A percentile compares a stretch with the other conserved stretches of the same genome.
These are phyloP conservation scores for Halesus radiatus DNA, from an alignment of 1,140 invertebrate genomes.

Conservation along the genomic window DNA sequence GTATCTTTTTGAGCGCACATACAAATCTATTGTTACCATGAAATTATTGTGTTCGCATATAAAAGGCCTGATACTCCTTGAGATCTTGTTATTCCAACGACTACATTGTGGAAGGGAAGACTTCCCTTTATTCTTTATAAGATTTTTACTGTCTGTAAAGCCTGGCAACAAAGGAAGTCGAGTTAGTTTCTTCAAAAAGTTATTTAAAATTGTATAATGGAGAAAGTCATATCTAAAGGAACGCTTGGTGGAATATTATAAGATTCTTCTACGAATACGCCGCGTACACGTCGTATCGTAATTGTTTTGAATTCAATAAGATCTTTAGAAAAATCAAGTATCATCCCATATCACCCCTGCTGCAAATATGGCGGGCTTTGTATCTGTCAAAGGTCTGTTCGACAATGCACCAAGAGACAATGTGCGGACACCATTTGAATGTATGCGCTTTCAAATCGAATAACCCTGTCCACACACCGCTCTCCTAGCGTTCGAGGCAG, in stretches of 20 bases:
- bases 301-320: neutral
- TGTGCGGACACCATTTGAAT: conserved; percentile 32
- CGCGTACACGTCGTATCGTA: neutral
- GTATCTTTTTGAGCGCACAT: conserved; percentile 32
- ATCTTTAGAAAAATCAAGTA: neutral
- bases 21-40: conserved; percentile 38
- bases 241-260: conserved; percentile 5
- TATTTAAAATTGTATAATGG: conserved; percentile 37
- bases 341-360: neutral
- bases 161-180: conserved; percentile 28
- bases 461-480: no score
- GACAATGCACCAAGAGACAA: conserved; percentile 33
- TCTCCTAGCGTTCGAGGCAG: no score
- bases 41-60: conserved; percentile 43
- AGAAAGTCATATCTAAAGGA: conserved; percentile 35
- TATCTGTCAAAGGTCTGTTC: conserved; percentile 16
- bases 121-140: conserved; percentile 41
- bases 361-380: conserved; percentile 16
- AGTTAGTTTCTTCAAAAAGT: conserved; percentile 37
- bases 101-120: conserved; percentile 38
- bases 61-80: conserved; percentile 34
- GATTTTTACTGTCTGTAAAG: conserved; percentile 40
- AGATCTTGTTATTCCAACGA: conserved; percentile 41
- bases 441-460: conserved; percentile 45
- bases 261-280: conserved; percentile 15